Evolutionary conservation across 1,140 invertebrate species (phyloP).

Genomic region (Drosophila rufa): DNA sequence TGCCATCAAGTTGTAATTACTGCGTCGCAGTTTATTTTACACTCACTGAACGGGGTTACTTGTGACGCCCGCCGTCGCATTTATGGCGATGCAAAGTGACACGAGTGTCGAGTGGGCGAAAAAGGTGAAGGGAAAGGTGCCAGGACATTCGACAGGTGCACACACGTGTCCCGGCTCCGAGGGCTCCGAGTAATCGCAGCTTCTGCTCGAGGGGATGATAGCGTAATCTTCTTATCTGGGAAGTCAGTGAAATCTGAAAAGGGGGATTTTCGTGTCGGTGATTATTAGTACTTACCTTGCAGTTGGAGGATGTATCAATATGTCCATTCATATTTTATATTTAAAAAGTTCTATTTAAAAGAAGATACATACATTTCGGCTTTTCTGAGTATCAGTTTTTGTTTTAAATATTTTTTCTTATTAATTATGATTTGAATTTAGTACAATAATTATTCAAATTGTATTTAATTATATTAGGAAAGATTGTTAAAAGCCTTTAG

Average conservation of each 20-base stretch:
- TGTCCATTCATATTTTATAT: too few species aligned
- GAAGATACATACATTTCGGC: too few species aligned
- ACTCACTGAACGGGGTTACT: constrained; percentile 4
- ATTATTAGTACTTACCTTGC: background rate
- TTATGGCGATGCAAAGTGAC: constrained; percentile 39
- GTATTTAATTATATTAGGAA: too few species aligned
- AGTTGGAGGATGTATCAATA: too few species aligned
- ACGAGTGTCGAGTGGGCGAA: constrained; percentile 10
- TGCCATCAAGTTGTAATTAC: constrained; percentile 63
- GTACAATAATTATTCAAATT: too few species aligned
- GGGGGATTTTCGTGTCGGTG: background rate
- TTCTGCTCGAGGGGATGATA: constrained; percentile 4
- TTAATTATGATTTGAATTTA: too few species aligned
- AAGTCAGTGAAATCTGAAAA: background rate
- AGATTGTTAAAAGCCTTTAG: too few species aligned
- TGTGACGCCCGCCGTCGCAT: constrained; percentile 10
- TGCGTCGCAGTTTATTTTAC: constrained; percentile 24
- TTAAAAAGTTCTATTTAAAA: too few species aligned
- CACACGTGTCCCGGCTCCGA: constrained; percentile 19
- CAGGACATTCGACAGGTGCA: constrained; percentile 26
- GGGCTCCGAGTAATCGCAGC: constrained; percentile 7
- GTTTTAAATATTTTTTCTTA: too few species aligned
- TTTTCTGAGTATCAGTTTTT: too few species aligned
- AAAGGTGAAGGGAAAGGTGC: background rate
- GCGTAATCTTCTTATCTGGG: background rate